Conservation (phyloP, 1,140 invertebrate genomes). For the Ruditapes philippinarum region DNA sequence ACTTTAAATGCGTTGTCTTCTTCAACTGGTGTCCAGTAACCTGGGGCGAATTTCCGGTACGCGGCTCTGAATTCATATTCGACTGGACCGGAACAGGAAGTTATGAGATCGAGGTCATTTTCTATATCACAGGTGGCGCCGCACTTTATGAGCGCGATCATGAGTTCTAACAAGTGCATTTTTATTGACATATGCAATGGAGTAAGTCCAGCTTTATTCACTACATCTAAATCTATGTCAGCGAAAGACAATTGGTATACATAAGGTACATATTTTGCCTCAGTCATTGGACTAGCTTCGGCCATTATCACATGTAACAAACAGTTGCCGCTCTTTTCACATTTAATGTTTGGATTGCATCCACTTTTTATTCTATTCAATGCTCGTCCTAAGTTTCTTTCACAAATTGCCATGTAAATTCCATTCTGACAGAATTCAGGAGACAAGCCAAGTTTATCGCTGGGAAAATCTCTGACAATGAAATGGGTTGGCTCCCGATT, state of each 20-base stretch:
- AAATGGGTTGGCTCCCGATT: conserved; percentile 2
- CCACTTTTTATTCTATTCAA: conserved; percentile 68
- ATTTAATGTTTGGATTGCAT: conserved; percentile 66
- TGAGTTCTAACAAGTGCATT: conserved; percentile 73
- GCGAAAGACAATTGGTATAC: conserved; percentile 84
- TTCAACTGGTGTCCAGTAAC: conserved; percentile 81
- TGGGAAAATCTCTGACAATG: conserved; percentile 46
- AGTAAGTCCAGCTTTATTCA: conserved; percentile 74
- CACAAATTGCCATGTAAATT: conserved; percentile 67
- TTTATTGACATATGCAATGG: conserved; percentile 79
- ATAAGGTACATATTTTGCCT: conserved; percentile 80
- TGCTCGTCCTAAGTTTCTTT: conserved; percentile 38
- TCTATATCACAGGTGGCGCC: conserved; percentile 72
- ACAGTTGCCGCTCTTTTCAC: conserved; percentile 71
- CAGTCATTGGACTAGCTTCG: conserved; percentile 68
- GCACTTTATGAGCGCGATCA: conserved; percentile 79
- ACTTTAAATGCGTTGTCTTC: conserved; percentile 79
- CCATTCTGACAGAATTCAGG: conserved; percentile 37
- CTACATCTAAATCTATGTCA: conserved; percentile 76
- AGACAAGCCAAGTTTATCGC: conserved; percentile 50
- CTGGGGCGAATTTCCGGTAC: conserved; percentile 77
- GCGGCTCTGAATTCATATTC: conserved; percentile 66
- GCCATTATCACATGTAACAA: conserved; percentile 78
- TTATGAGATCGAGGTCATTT: conserved; percentile 66
- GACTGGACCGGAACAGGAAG: conserved; percentile 63